phyloP scores from a whole-genome alignment of 2,113 vertebrate genomes.

The Oenanthe oenanthe region DNA sequence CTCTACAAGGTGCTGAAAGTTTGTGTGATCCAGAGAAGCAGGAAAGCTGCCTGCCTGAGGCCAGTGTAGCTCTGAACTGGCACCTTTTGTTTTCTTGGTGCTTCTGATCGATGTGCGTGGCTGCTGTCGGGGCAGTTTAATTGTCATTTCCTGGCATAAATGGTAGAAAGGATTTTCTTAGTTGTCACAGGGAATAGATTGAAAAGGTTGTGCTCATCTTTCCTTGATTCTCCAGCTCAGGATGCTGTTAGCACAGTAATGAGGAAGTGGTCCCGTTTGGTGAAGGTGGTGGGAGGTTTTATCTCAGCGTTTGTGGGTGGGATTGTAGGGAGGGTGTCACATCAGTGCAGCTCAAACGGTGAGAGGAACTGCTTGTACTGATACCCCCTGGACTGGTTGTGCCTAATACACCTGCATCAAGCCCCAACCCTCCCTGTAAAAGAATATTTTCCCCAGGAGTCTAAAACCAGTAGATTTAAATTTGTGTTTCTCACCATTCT shows the following conservation, averaged over 20 bases:
- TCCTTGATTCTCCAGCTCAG: background rate
- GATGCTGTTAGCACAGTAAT: background rate
- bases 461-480: background rate
- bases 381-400: background rate
- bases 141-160: background rate
- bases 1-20: background rate
- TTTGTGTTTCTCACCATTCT: background rate
- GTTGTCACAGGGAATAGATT: background rate
- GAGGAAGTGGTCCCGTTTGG: background rate
- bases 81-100: background rate
- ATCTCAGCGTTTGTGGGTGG: background rate
- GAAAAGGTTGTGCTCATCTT: background rate
- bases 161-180: background rate
- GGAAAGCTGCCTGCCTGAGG: background rate
- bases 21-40: background rate
- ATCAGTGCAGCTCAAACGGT: background rate
- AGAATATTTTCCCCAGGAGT: background rate
- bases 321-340: background rate
- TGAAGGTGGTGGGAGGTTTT: background rate
- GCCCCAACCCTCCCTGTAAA: background rate
- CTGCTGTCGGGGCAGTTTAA: background rate
- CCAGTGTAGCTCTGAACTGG: background rate
- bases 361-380: background rate
- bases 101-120: background rate
- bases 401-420: background rate